Base-by-base conservation (phyloP, 2,113 vertebrate species). In the Coturnix japonica region DNA sequence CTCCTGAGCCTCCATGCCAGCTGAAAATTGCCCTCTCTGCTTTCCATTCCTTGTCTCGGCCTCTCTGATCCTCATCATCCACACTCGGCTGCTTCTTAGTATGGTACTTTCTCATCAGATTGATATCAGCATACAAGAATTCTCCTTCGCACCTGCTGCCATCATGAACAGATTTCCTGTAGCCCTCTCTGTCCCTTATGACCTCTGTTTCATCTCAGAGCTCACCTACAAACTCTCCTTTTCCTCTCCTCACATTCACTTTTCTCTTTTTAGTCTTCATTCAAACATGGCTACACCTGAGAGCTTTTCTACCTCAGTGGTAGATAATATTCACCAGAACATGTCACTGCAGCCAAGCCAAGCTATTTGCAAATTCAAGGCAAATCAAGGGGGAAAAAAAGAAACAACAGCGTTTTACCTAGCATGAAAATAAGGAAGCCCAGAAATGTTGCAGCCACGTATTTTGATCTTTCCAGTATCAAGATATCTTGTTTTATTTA, bases 111-210 rank as follows among this genome's bases (percentile, higher is more conserved):
- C 1, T 0, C 25, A 87, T 43, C 81, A 72, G 84, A 20, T 10
- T 47, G 81, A 61, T 75, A 80, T 26, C 60, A 77, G 67, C 4
- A 28, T 59, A 18, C 56, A 60, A 70, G 59, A 79, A 44, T 60
- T 92, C 20, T 53, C 46, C 49, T 22, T 72, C 80, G 84, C 95
- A 95, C 87, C 91, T 95, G 95, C 94, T 87, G 87, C 89, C 51
- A 30, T 13, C 71, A 46, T 60, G 89, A 94, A 81, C 69, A 87
- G 92, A 95, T 89, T 96, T 95, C 72, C 91, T 95, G 92, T 87
- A 74, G 46, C 51, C 26, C 26, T 30, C 71, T 89, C 81, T 93
- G 84, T 77, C 81, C 47, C 65, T 77, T 73, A 49, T 0, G 6
- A 83, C 79, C 79, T 72, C 89, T 85, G 39, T 49, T 85, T 89